These are phyloP conservation scores for Pentamera pediparva DNA, from an alignment of 53 echinoderm and acorn worm species.

Conservation along the genomic window DNA sequence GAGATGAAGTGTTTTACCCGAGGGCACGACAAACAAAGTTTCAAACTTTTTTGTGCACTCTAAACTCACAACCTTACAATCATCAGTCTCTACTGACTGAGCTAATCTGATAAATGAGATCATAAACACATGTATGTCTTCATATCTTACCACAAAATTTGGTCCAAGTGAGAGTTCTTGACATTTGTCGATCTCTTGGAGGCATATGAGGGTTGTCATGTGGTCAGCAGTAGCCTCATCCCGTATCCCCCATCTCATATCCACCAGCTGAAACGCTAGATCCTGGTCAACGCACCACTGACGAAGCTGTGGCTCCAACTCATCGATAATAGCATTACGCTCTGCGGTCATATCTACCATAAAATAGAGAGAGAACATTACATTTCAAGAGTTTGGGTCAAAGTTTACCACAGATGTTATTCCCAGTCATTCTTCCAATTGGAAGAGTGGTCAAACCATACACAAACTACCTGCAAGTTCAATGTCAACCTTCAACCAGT, in stretches of 20 bases:
- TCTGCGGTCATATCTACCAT: conserved; percentile 71
- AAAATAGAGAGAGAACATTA: neutral
- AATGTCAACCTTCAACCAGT: no score
- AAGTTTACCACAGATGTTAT: no score
- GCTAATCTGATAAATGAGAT: no score
- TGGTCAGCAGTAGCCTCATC: conserved; percentile 86
- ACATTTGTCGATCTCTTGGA: conserved; percentile 87
- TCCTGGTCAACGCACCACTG: conserved; percentile 83
- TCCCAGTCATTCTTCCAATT: no score
- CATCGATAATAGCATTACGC: conserved; percentile 70
- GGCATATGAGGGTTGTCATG: conserved; percentile 81
- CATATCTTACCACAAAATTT: conserved; percentile 82
- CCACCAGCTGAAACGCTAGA: conserved; percentile 94
- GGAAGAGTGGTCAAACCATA: no score
- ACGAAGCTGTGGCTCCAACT: conserved; percentile 59
- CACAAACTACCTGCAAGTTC: no score
- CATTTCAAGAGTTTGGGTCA: neutral
- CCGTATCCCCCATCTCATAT: conserved; percentile 97
- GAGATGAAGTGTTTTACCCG: no score
- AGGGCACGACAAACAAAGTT: no score
- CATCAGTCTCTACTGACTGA: no score
- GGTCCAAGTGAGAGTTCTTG: conserved; percentile 88
- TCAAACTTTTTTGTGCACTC: no score
- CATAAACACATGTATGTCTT: no score
- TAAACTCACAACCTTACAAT: no score